These are phyloP conservation scores for Dendronephthya gigantea DNA, from an alignment of 64 coral and sea anemone species.

Conservation along the genomic window DNA sequence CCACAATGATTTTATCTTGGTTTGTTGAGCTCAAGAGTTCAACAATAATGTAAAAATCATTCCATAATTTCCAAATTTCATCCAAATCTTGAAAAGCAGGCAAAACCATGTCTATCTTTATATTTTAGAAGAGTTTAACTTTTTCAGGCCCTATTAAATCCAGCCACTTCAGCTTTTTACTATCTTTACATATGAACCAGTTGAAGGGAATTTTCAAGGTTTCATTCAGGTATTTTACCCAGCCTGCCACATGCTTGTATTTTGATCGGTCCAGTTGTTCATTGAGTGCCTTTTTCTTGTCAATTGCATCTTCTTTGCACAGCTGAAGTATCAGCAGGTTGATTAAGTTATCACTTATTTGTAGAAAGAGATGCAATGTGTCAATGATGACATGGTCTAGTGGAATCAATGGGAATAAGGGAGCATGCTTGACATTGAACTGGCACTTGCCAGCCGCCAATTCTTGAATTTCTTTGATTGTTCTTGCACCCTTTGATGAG, in stretches of 20 bases:
- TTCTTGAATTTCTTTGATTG: not conserved
- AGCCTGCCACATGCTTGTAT: not conserved
- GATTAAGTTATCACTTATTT: not conserved
- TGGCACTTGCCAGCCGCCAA: too few species aligned
- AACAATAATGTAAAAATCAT: not conserved
- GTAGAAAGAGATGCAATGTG: not conserved
- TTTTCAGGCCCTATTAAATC: not conserved
- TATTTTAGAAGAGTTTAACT: not conserved
- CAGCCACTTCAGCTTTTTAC: not conserved
- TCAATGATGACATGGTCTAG: not conserved
- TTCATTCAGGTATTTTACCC: constrained; percentile 24
- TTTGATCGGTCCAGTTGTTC: not conserved
- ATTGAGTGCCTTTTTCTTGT: not conserved
- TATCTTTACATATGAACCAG: not conserved
- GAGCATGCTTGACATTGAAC: not conserved
- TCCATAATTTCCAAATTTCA: not conserved
- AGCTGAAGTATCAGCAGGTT: not conserved
- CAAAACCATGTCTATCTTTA: not conserved
- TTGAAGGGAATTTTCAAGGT: not conserved
- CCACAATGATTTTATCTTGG: not conserved
- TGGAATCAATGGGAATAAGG: not conserved
- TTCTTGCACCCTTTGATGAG: not conserved
- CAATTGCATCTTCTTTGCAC: not conserved
- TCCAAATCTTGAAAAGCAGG: not conserved
- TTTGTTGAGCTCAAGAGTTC: not conserved